Percentiles rank a stretch among this genome's conserved stretches.
These are phyloP conservation scores for Monoplex corrugatus DNA, from an alignment of 2,888 invertebrate species.

Conservation along the genomic window DNA sequence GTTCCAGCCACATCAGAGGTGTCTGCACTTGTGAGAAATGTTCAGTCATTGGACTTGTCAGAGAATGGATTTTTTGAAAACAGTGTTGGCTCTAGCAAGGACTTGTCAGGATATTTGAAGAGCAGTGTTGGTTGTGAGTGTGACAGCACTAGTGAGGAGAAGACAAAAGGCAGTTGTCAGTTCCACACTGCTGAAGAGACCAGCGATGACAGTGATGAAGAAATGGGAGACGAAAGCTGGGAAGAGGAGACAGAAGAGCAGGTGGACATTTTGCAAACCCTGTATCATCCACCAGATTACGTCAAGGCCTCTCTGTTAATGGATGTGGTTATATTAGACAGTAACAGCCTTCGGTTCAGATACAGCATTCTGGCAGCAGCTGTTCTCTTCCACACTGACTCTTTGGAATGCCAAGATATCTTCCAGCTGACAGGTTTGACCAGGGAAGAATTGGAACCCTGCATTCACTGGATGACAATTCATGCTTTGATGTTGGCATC, in stretches of 20 bases:
- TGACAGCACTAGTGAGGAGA: neutral
- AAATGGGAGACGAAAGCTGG: neutral
- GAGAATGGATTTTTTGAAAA: no score
- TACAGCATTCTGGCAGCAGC: constrained; percentile 95
- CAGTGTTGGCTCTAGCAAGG: no score
- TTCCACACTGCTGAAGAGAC: no score
- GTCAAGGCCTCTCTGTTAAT: constrained; percentile 90
- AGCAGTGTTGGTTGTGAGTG: neutral
- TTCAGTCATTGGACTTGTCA: no score
- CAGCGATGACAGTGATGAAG: neutral
- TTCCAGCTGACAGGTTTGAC: constrained; percentile 45
- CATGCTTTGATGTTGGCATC: no score
- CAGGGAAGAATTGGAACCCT: neutral
- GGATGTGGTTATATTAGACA: constrained; percentile 94
- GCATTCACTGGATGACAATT: constrained; percentile 1
- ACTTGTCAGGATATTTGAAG: no score
- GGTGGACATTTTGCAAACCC: constrained; percentile 91
- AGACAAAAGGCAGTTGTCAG: no score
- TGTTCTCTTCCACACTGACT: constrained; percentile 93
- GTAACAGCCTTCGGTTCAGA: constrained; percentile 90
- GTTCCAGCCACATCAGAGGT: no score
- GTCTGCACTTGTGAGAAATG: no score
- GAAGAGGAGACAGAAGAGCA: constrained; percentile 54
- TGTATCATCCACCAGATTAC: constrained; percentile 92
- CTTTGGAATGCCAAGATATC: constrained; percentile 86